Conservation (phyloP, 2,113 vertebrate genomes). For the Andinoacara biseriatus region DNA sequence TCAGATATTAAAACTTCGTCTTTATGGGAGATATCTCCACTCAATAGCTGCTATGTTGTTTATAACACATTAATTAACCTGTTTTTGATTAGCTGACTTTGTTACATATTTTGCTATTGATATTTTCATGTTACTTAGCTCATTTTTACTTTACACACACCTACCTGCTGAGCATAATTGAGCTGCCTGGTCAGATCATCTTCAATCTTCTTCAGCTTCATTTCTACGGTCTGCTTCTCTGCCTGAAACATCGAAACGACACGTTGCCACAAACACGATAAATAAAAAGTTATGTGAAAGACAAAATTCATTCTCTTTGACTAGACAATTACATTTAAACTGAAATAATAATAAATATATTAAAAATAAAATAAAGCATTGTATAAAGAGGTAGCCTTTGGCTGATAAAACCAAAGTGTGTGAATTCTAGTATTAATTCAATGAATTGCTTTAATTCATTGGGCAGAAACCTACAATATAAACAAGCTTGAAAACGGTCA, state of each 20-base stretch:
- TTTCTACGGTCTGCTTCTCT: constrained; percentile 85
- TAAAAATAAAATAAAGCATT: too few species aligned
- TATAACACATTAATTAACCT: too few species aligned
- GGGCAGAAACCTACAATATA: not conserved
- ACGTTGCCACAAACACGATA: not conserved
- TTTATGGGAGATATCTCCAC: too few species aligned
- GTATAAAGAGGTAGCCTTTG: not conserved
- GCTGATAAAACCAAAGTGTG: not conserved
- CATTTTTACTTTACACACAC: not conserved
- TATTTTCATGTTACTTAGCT: too few species aligned
- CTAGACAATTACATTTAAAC: not conserved
- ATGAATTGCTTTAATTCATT: too few species aligned
- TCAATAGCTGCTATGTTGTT: too few species aligned
- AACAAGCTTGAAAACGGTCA: not conserved
- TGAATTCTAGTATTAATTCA: too few species aligned
- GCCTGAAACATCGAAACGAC: constrained; percentile 73
- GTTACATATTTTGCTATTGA: too few species aligned
- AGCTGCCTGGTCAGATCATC: constrained; percentile 89
- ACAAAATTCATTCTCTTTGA: not conserved
- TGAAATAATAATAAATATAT: too few species aligned
- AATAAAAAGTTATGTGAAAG: not conserved
- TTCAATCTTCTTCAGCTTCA: constrained; percentile 85
- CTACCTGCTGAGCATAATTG: constrained; percentile 89
- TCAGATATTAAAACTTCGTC: too few species aligned
- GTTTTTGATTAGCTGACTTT: too few species aligned